phyloP scores from a whole-genome alignment of 2,888 invertebrate genomes.

The Plusia festucae region DNA sequence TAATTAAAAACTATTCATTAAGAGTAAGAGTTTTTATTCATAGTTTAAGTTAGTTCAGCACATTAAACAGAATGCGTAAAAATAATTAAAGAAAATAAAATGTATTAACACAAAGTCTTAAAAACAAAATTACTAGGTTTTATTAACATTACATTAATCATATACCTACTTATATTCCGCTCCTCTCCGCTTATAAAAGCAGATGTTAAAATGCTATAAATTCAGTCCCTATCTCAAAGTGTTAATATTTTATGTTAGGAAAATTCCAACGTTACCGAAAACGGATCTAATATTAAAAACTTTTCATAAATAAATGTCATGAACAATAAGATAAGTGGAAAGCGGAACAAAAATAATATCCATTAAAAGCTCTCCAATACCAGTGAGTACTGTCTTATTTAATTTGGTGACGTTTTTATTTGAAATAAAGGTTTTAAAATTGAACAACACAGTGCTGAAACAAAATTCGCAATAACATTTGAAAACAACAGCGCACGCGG shows the following conservation, averaged over 20 bases:
- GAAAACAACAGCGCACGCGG: slow-evolving; percentile 43
- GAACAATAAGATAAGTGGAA: not conserved
- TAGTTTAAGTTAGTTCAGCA: not conserved
- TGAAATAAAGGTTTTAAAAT: slow-evolving; percentile 40
- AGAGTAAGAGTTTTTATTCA: not conserved
- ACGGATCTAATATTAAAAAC: not conserved
- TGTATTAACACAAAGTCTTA: not conserved
- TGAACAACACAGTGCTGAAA: slow-evolving; percentile 46
- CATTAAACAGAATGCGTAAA: not conserved
- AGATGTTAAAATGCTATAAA: no score
- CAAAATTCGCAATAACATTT: slow-evolving; percentile 53
- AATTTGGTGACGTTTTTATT: slow-evolving; percentile 30
- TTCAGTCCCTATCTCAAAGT: no score
- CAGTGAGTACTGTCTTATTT: slow-evolving; percentile 12
- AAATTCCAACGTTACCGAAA: not conserved
- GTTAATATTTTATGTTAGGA: no score
- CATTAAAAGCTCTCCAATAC: slow-evolving; percentile 15
- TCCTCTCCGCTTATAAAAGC: no score
- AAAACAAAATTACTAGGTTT: not conserved
- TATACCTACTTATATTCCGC: no score
- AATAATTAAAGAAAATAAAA: not conserved
- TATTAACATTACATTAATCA: no score
- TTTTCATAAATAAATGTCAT: not conserved
- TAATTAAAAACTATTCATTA: not conserved
- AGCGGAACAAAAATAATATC: slow-evolving; percentile 8